Evolutionary conservation across 2,797 vertebrate genomes (phyloP).

Genomic region (Myoxocephalus aenaeus): DNA sequence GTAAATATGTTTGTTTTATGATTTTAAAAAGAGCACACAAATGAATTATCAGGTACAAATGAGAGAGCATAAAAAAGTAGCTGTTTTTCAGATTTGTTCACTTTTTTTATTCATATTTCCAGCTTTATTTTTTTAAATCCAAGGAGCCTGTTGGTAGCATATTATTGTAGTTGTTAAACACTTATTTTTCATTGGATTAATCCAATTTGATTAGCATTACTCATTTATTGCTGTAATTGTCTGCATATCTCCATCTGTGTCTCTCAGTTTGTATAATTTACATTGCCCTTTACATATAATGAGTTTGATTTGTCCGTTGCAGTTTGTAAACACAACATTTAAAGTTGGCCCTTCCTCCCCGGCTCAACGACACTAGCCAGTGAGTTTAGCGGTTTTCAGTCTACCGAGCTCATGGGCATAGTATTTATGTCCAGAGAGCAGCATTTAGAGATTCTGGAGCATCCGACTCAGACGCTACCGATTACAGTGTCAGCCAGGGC

Average conservation of each 20-base stretch:
- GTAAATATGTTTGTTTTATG: background rate
- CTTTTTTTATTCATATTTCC: no score
- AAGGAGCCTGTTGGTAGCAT: no score
- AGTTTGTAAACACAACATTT: background rate
- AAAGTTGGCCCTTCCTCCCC: background rate
- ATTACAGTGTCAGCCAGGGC: background rate
- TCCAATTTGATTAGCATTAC: background rate
- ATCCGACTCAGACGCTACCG: background rate
- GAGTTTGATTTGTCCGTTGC: background rate
- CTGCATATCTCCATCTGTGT: background rate
- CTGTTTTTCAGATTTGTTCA: background rate
- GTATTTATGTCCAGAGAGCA: background rate
- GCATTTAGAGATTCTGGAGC: background rate
- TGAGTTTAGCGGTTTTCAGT: background rate
- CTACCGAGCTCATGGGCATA: background rate
- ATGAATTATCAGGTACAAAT: background rate
- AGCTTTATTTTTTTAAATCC: background rate
- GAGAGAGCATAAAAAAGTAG: background rate
- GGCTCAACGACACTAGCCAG: background rate
- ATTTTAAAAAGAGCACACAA: background rate
- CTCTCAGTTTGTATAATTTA: no score
- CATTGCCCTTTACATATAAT: no score
- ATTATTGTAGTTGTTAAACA: no score
- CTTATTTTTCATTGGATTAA: background rate
- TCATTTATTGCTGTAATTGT: background rate